Conservation (phyloP, 2,888 invertebrate species). For the Andricus quercusramuli region DNA sequence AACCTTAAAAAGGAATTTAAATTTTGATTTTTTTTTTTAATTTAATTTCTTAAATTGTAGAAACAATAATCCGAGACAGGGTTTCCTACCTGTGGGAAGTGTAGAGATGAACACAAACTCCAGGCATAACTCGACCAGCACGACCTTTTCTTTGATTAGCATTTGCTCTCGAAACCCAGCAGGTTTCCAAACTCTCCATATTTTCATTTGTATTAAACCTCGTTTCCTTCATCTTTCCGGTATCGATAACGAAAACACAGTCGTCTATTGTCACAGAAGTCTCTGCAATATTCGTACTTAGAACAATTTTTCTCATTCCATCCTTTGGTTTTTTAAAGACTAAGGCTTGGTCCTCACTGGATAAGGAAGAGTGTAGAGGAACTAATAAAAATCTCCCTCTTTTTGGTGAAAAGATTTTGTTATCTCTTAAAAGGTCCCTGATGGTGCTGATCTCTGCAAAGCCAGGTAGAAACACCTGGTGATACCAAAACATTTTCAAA, state of each 20-base stretch:
- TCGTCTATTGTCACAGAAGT: constrained; percentile 98
- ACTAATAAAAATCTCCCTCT: constrained; percentile 85
- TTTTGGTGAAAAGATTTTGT: constrained; percentile 83
- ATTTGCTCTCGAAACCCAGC: constrained; percentile 95
- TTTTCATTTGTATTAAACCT: constrained; percentile 90
- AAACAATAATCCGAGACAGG: too few relatives aligned
- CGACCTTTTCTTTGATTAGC: constrained; percentile 93
- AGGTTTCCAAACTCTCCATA: constrained; percentile 92
- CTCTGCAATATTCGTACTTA: constrained; percentile 94
- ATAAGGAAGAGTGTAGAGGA: constrained; percentile 92
- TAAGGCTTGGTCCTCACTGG: constrained; percentile 90
- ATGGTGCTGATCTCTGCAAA: constrained; percentile 88
- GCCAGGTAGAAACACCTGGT: constrained; percentile 86
- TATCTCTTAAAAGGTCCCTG: constrained; percentile 85
- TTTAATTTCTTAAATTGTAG: too few relatives aligned
- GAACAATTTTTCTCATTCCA: constrained; percentile 88
- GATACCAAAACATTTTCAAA: constrained; percentile 45
- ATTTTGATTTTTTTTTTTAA: too few relatives aligned
- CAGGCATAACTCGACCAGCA: constrained; percentile 94
- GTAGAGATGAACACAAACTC: constrained; percentile 92
- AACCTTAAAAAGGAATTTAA: too few relatives aligned
- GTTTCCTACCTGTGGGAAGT: constrained; percentile 82
- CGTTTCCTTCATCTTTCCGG: constrained; percentile 94
- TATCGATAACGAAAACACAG: constrained; percentile 96
- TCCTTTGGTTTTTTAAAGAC: constrained; percentile 86